Conservation (phyloP, 2,797 vertebrate genomes). For the Ptychadena robeensis region DNA sequence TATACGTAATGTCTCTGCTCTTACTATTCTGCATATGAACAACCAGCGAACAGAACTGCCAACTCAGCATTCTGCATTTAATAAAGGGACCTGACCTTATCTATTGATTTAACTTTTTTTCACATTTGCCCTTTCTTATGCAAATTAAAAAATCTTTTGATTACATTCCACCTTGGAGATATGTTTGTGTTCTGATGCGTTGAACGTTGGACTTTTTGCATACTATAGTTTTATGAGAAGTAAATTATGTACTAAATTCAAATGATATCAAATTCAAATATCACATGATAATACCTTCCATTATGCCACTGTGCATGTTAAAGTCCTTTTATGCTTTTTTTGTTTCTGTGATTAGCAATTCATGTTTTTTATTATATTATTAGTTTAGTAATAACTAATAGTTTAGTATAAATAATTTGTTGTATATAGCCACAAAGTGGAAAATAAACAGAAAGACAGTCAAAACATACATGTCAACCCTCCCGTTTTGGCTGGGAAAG, state of each 20-base stretch:
- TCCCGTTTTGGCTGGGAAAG: no score
- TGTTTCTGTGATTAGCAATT: no score
- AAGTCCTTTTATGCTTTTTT: no score
- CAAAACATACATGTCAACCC: no score
- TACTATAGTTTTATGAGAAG: slow-evolving; percentile 10
- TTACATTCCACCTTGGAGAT: slow-evolving; percentile 17
- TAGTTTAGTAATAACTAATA: no score
- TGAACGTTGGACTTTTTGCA: not conserved
- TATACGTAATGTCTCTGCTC: slow-evolving; percentile 1
- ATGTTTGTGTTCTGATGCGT: not conserved
- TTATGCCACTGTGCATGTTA: no score
- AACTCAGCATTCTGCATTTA: not conserved
- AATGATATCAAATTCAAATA: no score
- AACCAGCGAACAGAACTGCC: not conserved
- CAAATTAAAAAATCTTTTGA: slow-evolving; percentile 6
- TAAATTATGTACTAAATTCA: slow-evolving; percentile 19
- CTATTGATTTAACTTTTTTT: not conserved
- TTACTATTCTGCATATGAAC: not conserved
- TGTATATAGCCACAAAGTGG: no score
- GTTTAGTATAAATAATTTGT: no score
- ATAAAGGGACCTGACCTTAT: slow-evolving; percentile 28
- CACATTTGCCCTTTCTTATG: slow-evolving; percentile 23
- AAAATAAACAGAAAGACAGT: no score
- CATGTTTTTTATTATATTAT: no score
- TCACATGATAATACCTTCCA: not conserved